A percentile compares a stretch with the other conserved stretches of the same genome.
These are phyloP conservation scores for Graphium colonna DNA, from an alignment of 2,888 invertebrate genomes.

Conservation along the genomic window DNA sequence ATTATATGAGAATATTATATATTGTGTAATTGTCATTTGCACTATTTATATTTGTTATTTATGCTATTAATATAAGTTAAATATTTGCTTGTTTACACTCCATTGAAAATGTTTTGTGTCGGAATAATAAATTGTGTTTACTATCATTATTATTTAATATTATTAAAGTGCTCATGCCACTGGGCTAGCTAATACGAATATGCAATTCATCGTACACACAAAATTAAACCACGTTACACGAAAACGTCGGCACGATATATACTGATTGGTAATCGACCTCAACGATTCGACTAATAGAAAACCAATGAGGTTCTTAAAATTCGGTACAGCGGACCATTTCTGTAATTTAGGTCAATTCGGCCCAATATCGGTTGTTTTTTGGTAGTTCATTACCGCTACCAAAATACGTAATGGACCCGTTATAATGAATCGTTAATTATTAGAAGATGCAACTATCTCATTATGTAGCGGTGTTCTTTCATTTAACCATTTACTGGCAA, in stretches of 20 bases:
- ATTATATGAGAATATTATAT: no score
- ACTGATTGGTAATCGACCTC: neutral
- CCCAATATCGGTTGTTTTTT: slow-evolving; percentile 2
- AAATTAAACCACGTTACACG: no score
- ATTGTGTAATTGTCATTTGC: no score
- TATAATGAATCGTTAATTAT: neutral
- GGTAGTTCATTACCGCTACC: slow-evolving; percentile 14
- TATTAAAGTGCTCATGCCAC: no score
- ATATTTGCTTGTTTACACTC: no score
- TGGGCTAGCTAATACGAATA: no score
- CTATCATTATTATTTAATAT: no score
- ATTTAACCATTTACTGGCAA: neutral
- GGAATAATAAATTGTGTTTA: no score
- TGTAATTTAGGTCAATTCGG: slow-evolving; percentile 8
- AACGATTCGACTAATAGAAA: neutral
- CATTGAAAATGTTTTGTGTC: no score
- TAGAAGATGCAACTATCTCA: neutral
- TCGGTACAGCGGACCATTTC: neutral
- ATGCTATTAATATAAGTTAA: no score
- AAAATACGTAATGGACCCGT: slow-evolving; percentile 17
- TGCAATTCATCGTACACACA: no score
- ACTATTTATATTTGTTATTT: no score
- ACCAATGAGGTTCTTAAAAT: neutral
- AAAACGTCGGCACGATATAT: neutral
- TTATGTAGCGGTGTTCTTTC: neutral